These are phyloP conservation scores for Coenobita brevimanus DNA, from an alignment of 1,140 invertebrate genomes.

Conservation along the genomic window DNA sequence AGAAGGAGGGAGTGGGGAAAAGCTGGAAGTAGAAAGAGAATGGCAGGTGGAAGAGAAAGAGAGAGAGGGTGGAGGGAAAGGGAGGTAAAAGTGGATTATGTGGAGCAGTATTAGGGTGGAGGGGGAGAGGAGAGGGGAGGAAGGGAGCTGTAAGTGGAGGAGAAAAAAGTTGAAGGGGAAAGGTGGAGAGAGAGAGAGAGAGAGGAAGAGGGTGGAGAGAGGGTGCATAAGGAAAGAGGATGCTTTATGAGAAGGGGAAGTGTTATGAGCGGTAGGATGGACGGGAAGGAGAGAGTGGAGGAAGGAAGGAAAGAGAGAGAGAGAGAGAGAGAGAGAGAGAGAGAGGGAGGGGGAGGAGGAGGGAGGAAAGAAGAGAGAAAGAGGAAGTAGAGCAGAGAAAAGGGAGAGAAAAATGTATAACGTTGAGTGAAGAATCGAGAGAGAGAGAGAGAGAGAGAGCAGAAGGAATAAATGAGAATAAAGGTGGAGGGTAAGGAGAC, in stretches of 20 bases:
- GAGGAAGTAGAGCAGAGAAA: no score
- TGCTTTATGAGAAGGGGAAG: no score
- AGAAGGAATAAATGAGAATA: neutral
- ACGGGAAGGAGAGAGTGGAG: no score
- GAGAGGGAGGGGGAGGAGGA: no score
- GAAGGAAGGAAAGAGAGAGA: no score
- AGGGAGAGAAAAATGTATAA: no score
- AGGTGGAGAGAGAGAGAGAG: neutral
- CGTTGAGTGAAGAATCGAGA: neutral
- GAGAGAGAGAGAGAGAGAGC: constrained; percentile 14
- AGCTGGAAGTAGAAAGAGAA: neutral
- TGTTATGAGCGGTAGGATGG: no score
- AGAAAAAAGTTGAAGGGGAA: neutral
- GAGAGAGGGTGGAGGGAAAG: neutral
- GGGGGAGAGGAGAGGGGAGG: neutral
- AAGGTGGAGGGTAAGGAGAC: neutral
- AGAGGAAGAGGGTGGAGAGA: no score
- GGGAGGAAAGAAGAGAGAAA: no score
- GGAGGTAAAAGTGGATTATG: neutral
- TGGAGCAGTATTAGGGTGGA: neutral
- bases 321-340: no score
- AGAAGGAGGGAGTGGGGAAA: no score
- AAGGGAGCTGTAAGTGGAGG: neutral
- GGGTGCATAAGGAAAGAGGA: no score
- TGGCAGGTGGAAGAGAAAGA: neutral